A percentile compares a stretch with the other conserved stretches of the same genome.
phyloP scores from a whole-genome alignment of 37 sponge, comb jelly and placozoan species.

The Geodia barretti region DNA sequence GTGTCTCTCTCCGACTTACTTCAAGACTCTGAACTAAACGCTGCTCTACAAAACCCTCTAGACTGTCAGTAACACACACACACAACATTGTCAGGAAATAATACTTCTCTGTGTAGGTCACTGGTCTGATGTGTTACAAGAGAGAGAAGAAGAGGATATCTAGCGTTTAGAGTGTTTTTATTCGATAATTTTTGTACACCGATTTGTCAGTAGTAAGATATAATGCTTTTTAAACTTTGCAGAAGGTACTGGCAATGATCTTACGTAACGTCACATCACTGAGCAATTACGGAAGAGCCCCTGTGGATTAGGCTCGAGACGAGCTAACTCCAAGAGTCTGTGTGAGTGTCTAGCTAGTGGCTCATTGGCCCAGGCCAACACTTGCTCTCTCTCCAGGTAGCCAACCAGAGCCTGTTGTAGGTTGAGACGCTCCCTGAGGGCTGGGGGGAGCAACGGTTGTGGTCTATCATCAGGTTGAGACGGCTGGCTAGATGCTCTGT shows the following conservation, averaged over 20 bases:
- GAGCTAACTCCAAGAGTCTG: conserved; percentile 57
- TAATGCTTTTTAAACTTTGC: too few relatives aligned
- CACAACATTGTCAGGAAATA: neutral
- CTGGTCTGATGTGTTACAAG: conserved; percentile 41
- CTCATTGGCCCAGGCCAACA: conserved; percentile 71
- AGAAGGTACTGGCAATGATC: too few relatives aligned
- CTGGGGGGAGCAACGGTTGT: conserved; percentile 17
- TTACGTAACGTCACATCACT: neutral
- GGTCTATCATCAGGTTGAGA: neutral
- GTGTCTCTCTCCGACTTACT: conserved; percentile 69
- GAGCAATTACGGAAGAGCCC: neutral
- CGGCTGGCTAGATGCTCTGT: too few relatives aligned
- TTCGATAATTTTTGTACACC: too few relatives aligned
- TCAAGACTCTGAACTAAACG: conserved; percentile 59
- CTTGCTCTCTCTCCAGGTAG: conserved; percentile 58
- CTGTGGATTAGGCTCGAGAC: conserved; percentile 49
- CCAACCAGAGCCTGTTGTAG: conserved; percentile 46
- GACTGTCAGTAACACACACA: conserved; percentile 26
- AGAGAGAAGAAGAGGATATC: neutral
- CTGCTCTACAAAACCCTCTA: conserved; percentile 66
- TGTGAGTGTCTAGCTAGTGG: conserved; percentile 55
- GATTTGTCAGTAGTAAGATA: too few relatives aligned
- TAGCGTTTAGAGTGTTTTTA: neutral
- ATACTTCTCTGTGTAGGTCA: conserved; percentile 20
- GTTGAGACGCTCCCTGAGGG: conserved; percentile 37